These are phyloP conservation scores for Etheostoma spectabile DNA, from an alignment of 2,113 vertebrate species.

Conservation along the genomic window DNA sequence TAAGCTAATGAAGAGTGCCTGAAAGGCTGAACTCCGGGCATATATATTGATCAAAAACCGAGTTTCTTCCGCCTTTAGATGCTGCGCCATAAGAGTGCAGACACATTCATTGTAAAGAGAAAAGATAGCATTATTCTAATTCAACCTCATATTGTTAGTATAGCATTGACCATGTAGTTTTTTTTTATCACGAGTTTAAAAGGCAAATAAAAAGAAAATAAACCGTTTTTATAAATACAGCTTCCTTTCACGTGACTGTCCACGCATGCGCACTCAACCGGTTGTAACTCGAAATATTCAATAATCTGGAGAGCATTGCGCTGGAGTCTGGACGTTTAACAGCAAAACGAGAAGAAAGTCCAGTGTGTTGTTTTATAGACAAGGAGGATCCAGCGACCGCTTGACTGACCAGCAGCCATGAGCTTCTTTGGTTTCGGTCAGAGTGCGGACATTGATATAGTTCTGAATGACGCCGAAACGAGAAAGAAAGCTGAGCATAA, in stretches of 20 bases:
- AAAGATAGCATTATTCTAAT: accelerated
- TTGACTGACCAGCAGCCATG: conserved; percentile 79
- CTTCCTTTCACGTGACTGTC: conserved; percentile 38
- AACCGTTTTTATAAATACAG: not conserved
- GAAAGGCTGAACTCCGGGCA: conserved; percentile 3
- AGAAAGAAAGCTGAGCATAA: conserved; percentile 94
- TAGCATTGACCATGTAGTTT: accelerated
- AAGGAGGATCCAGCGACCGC: not conserved
- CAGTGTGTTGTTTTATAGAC: accelerated
- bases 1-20: not conserved
- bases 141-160: accelerated
- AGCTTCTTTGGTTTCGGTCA: conserved; percentile 97
- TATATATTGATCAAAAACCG: accelerated
- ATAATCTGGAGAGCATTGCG: conserved; percentile 48
- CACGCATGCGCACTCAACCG: conserved; percentile 64
- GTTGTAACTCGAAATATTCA: conserved; percentile 53
- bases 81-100: conserved; percentile 43
- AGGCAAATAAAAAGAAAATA: not conserved
- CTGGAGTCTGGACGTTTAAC: not conserved
- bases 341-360: not conserved
- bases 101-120: accelerated
- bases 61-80: conserved; percentile 45
- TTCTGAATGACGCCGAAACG: conserved; percentile 92
- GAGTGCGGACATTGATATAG: conserved; percentile 93
- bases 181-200: not conserved